These are phyloP conservation scores for Gopherus flavomarginatus DNA, from an alignment of 2,113 vertebrate genomes.

Conservation along the genomic window DNA sequence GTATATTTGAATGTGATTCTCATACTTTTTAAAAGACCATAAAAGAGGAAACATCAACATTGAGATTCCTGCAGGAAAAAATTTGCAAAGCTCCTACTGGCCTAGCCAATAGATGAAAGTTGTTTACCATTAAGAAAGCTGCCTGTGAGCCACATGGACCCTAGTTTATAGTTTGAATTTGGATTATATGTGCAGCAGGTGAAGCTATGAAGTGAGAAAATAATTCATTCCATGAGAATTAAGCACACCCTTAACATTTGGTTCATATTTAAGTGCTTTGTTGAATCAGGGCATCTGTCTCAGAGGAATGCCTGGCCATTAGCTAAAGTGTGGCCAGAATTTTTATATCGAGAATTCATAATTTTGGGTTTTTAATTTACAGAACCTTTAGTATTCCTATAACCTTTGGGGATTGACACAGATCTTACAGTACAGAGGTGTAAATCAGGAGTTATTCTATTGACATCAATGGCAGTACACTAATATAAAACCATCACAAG, in stretches of 20 bases:
- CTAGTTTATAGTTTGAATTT: neutral
- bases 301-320: slow-evolving; percentile 1
- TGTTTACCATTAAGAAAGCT: neutral
- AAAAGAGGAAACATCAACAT: neutral
- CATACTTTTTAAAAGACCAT: neutral
- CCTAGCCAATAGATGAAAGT: neutral
- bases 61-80: neutral
- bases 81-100: neutral
- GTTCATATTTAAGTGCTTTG: slow-evolving; percentile 44
- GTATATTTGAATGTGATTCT: neutral
- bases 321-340: slow-evolving; percentile 2
- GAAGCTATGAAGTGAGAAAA: slow-evolving; percentile 5
- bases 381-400: slow-evolving; percentile 3
- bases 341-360: slow-evolving; percentile 18
- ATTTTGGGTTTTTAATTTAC: neutral
- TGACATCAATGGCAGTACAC: neutral
- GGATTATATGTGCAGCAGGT: slow-evolving; percentile 22
- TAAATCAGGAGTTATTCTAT: slow-evolving; percentile 1
- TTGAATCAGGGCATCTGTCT: neutral
- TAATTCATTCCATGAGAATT: slow-evolving; percentile 20
- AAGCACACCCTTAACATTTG: slow-evolving; percentile 10
- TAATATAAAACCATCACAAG: neutral
- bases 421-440: neutral
- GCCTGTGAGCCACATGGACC: neutral
- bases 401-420: neutral